Conservation (phyloP, 64 coral and sea anemone species). For the Montipora sp. region DNA sequence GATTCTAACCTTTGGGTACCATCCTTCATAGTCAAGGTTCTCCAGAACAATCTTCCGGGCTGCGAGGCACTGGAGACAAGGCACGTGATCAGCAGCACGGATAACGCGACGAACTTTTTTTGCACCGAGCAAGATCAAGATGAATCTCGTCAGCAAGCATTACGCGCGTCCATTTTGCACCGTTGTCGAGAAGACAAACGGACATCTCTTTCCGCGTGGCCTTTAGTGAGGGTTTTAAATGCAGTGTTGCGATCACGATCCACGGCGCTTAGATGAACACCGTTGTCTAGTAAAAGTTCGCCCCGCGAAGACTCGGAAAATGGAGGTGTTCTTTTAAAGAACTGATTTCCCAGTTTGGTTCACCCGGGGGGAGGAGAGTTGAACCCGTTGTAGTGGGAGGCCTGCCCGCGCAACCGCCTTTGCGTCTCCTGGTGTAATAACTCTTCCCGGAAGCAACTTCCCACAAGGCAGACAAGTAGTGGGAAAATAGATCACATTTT, state of each 20-base stretch:
- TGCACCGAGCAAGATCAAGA: slow-evolving; percentile 71
- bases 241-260: slow-evolving; percentile 75
- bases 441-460: slow-evolving; percentile 59
- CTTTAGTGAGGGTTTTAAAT: slow-evolving; percentile 76
- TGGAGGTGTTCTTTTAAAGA: slow-evolving; percentile 91
- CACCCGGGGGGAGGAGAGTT: slow-evolving; percentile 72
- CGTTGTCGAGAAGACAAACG: slow-evolving; percentile 56
- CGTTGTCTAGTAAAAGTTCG: slow-evolving; percentile 74
- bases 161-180: slow-evolving; percentile 78
- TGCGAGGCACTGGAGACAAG: slow-evolving; percentile 68
- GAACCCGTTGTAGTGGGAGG: slow-evolving; percentile 61
- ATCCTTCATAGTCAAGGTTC: slow-evolving; percentile 55
- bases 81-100: slow-evolving; percentile 50
- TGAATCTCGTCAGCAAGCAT: slow-evolving; percentile 54
- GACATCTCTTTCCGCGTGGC: slow-evolving; percentile 84
- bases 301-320: slow-evolving; percentile 76
- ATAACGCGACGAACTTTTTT: slow-evolving; percentile 71
- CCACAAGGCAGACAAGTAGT: slow-evolving; percentile 80
- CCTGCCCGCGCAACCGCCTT: slow-evolving; percentile 63
- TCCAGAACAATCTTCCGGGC: slow-evolving; percentile 59
- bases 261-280: slow-evolving; percentile 57
- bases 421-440: slow-evolving; percentile 45
- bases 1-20: slow-evolving; percentile 71
- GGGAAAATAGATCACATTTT: slow-evolving; percentile 76
- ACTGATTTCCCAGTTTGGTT: slow-evolving; percentile 78